Base-by-base conservation (phyloP, 2,113 vertebrate species). In the Solea senegalensis region DNA sequence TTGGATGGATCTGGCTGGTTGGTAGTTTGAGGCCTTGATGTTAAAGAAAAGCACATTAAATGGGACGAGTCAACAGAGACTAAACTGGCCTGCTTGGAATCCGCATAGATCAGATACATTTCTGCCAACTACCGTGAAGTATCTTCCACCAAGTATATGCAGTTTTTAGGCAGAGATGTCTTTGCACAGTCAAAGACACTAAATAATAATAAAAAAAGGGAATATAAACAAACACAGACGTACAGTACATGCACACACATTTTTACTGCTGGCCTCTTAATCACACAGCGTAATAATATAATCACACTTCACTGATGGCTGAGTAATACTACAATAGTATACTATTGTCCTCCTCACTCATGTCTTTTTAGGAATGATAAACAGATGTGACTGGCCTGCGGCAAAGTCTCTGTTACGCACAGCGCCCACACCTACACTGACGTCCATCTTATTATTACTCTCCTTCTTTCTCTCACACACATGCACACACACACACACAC, bases 1-100 rank as follows among this genome's bases (percentile, higher is more conserved):
- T 91, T 95, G 90, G 92, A 83, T 91, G 91, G 82, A 88, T 94
- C 65, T 91, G 91, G 88, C 72, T 89, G 78, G 21, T 92, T 94
- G 92, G 92, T 90, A 93, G 82, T 78, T 81, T 86, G 91, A 92
- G 55, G 61, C 63, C 84, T 80, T 88, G 87, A 86, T 79, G 76
- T 84, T 85, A 87, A 88, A 69, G 93, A 93, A 93, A 88, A 84
- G 75, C 50, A 81, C 86, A 78, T 89, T 75, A 92, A 91, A 81
- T 74, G 40, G 80, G 84, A 90, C 86, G 89, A 92, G 89, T 91
- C 77, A 57, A 81, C 83, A 89, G 88, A 78, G 79, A 65, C 57
- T 57, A 76, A 84, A 87, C 49, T 10, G 55, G 34, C 65, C 57
- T 60, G 52, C 79, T 85, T 56, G 4, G 28, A 76, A 69, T 72